Evolutionary conservation across 2,113 vertebrate species (phyloP).

Genomic region (Sinosuthora webbiana): DNA sequence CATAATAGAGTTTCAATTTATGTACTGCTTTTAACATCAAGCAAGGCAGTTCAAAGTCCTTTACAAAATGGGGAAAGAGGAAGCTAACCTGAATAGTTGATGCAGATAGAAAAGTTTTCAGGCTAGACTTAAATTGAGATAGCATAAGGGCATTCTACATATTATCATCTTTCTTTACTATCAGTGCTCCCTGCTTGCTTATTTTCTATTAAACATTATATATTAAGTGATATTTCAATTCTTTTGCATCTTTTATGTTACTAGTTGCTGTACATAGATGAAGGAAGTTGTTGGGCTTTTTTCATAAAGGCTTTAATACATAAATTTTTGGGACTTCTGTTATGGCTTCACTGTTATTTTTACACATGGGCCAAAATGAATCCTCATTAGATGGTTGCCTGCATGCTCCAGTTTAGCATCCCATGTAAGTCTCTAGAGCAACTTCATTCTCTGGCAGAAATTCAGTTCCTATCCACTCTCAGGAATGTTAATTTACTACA

Average conservation of each 20-base stretch:
- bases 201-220: not conserved
- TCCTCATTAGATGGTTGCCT: not conserved
- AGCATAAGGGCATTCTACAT: not conserved
- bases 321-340: not conserved
- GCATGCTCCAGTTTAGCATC: not conserved
- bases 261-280: not conserved
- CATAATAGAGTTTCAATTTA: slow-evolving; percentile 58
- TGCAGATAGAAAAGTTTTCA: slow-evolving; percentile 44
- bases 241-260: not conserved
- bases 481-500: slow-evolving; percentile 16
- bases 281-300: not conserved
- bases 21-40: slow-evolving; percentile 53
- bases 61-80: slow-evolving; percentile 31
- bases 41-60: slow-evolving; percentile 56
- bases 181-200: not conserved
- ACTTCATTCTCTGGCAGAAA: not conserved
- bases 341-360: not conserved
- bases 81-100: not conserved
- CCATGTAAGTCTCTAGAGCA: not conserved
- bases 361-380: not conserved
- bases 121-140: slow-evolving; percentile 9
- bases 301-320: not conserved
- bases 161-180: not conserved
- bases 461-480: not conserved
- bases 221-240: not conserved